A percentile compares a stretch with the other conserved stretches of the same genome.
These are phyloP conservation scores for Marisa cornuarietis DNA, from an alignment of 1,140 invertebrate species.

Conservation along the genomic window DNA sequence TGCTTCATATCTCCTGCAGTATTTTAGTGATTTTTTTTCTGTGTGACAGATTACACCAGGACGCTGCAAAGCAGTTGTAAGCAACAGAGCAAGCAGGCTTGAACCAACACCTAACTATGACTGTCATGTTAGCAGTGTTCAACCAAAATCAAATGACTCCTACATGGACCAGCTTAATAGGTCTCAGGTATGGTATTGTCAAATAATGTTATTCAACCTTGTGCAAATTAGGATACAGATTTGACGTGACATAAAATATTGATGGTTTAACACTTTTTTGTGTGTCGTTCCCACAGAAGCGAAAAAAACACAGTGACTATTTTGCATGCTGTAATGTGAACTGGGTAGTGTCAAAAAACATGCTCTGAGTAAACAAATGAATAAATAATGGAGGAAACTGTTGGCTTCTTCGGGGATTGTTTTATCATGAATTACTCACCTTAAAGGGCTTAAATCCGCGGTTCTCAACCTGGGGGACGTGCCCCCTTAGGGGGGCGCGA, in stretches of 20 bases:
- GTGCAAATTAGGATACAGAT: no score
- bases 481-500: no score
- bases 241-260: not conserved
- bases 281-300: not conserved
- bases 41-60: conserved; percentile 29
- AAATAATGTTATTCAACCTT: not conserved
- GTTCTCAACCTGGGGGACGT: no score
- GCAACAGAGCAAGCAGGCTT: not conserved
- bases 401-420: no score
- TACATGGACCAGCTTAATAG: conserved; percentile 26
- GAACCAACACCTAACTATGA: conserved; percentile 53
- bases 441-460: no score
- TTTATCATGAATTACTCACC: no score
- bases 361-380: not conserved
- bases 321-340: not conserved
- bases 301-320: not conserved
- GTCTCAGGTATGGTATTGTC: conserved; percentile 37
- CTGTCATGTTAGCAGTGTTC: conserved; percentile 33
- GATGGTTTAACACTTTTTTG: not conserved
- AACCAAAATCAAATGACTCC: conserved; percentile 27
- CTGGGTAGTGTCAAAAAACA: not conserved
- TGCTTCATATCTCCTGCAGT: not conserved
- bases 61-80: conserved; percentile 32
- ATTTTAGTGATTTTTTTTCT: not conserved
- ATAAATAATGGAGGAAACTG: not conserved